These are phyloP conservation scores for Pterois miles DNA, from an alignment of 2,797 vertebrate species.

Conservation along the genomic window DNA sequence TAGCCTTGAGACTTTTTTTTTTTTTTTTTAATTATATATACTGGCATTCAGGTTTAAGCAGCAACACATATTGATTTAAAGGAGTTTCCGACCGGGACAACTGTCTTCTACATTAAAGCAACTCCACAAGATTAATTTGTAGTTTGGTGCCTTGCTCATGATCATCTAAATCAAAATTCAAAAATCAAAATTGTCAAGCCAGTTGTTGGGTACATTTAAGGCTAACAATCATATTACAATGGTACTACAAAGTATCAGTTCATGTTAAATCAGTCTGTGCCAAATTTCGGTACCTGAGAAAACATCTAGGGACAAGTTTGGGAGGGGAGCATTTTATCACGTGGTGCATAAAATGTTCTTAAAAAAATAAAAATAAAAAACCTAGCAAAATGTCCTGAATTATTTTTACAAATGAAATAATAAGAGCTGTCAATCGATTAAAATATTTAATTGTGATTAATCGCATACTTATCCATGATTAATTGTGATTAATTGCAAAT, in stretches of 20 bases:
- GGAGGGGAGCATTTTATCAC: too few species aligned
- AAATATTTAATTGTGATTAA: too few species aligned
- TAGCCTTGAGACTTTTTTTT: background rate
- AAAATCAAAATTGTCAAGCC: background rate
- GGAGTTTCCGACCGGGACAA: background rate
- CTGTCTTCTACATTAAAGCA: background rate
- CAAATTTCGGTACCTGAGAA: rapidly evolving
- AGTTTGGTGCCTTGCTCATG: background rate
- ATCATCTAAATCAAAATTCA: background rate
- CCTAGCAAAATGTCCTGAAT: too few species aligned
- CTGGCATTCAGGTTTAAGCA: background rate
- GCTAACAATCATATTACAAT: too few species aligned
- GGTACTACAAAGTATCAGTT: too few species aligned
- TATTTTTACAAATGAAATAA: too few species aligned
- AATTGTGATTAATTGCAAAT: too few species aligned
- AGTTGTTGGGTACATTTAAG: background rate
- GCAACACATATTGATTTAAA: background rate
- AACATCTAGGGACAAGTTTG: too few species aligned
- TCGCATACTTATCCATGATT: rapidly evolving
- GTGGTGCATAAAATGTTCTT: too few species aligned
- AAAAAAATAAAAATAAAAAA: too few species aligned
- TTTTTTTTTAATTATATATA: background rate
- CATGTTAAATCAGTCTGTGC: too few species aligned
- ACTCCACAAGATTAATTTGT: background rate
- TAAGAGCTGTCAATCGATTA: too few species aligned